These are phyloP conservation scores for Campoletis raptor DNA, from an alignment of 2,888 invertebrate genomes.

Conservation along the genomic window DNA sequence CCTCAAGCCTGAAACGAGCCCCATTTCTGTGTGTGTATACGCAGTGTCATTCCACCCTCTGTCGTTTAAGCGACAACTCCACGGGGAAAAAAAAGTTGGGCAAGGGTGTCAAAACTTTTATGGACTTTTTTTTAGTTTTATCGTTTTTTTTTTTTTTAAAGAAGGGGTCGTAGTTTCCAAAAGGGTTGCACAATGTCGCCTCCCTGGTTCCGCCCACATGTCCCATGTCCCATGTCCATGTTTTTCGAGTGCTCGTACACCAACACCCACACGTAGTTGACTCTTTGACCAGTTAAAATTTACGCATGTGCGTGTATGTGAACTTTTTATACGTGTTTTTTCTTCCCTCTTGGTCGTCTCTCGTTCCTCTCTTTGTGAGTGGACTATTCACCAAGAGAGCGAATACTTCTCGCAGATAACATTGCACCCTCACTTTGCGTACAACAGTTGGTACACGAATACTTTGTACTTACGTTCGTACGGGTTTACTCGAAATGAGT, in stretches of 20 bases:
- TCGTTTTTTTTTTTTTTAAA: background rate
- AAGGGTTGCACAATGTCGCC: constrained; percentile 66
- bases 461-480: constrained; percentile 17
- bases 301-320: constrained; percentile 11
- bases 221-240: constrained; percentile 34
- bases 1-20: constrained; percentile 28
- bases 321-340: constrained; percentile 38
- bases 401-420: constrained; percentile 33
- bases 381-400: constrained; percentile 40
- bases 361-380: constrained; percentile 49
- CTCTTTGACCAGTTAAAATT: constrained; percentile 50
- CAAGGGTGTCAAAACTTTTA: constrained; percentile 67
- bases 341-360: constrained; percentile 4
- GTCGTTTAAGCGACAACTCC: constrained; percentile 34
- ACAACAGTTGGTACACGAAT: constrained; percentile 26
- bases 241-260: constrained; percentile 33
- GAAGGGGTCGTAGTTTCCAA: constrained; percentile 32
- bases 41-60: constrained; percentile 36
- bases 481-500: background rate
- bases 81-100: constrained; percentile 30
- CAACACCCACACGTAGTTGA: constrained; percentile 36
- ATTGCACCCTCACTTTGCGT: constrained; percentile 19
- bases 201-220: constrained; percentile 30
- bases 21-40: constrained; percentile 42
- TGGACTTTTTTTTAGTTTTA: constrained; percentile 22